Base-by-base conservation (phyloP, 2,113 vertebrate genomes). In the Albula glossodonta region DNA sequence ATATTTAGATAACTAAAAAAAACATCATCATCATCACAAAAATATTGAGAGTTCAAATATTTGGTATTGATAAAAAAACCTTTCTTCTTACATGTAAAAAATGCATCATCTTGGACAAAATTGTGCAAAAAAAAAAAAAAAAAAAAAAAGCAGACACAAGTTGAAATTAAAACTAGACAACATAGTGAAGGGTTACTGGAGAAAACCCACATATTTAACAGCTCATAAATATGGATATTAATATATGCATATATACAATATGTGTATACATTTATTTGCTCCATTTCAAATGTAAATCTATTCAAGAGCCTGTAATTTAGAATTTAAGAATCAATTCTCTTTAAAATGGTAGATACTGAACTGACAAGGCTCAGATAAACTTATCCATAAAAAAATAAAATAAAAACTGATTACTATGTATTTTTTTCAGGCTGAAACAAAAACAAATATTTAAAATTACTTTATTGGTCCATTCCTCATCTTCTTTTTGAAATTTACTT, bases 381-480 rank as follows among this genome's bases (percentile, higher is more conserved):
- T 60, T 83, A 22, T 41, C 31, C 82, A 80, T 87, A 51, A 49
- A 81, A 57, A 50, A 79, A 74, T 57, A 12, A 63, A 70, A 82
- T 25, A 63, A 31, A n/a, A 82, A 51, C 52, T 82, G 51, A 77
- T 80, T 81, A 56, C 66, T 84, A 81, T 74, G 80, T 19, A n/a
- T 57, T 74, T 53, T 78, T 79, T 41, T 41, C 31, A 78, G 78
- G 84, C 66, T 85, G 78, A 70, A 84, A 66, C 63, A 87, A 81
- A 79, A 52, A 56, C 9, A 87, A 25, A 63, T 70, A 7, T 53
- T 84, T 52, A 53, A 81, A 49, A 80, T 51, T 70, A 84, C 57
- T 60, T 60, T 19, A 82, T 31, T 25, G 80, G 70, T 78, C 79
- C 81, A 81, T 70, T 74, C 60, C 56, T 78, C 83, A 81, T 53